A percentile compares a stretch with the other conserved stretches of the same genome.
Conservation (phyloP, 2,888 invertebrate genomes). For the Zygogramma bicolorata region DNA sequence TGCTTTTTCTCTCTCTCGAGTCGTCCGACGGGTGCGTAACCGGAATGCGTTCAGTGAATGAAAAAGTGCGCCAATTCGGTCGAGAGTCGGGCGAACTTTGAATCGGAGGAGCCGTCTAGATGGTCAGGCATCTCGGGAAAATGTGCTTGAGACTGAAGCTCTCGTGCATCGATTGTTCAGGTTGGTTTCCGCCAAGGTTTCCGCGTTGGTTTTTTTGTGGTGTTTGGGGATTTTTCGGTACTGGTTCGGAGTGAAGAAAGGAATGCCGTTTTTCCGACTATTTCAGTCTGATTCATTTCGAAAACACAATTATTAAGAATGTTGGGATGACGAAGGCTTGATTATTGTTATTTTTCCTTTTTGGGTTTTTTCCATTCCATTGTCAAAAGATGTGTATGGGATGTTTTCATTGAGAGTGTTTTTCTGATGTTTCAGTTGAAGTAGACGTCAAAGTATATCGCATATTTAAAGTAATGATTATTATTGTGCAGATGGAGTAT, state of each 20-base stretch:
- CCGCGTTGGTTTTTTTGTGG: neutral
- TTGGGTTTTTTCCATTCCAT: too few species aligned
- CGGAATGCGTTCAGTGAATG: slow-evolving; percentile 4
- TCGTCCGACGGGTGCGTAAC: neutral
- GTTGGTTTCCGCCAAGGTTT: slow-evolving; percentile 64
- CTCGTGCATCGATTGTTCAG: slow-evolving; percentile 71
- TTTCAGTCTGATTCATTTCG: too few species aligned
- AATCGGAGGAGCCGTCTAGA: slow-evolving; percentile 48
- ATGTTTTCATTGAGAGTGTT: too few species aligned
- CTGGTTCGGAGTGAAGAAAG: neutral
- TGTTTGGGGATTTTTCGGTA: neutral
- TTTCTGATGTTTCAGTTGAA: too few species aligned
- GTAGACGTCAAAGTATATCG: too few species aligned
- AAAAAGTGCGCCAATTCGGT: neutral
- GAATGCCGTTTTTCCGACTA: too few species aligned
- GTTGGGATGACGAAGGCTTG: too few species aligned
- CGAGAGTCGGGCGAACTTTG: neutral
- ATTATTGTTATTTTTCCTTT: too few species aligned
- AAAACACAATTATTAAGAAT: too few species aligned
- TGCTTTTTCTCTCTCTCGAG: neutral
- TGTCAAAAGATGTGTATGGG: too few species aligned
- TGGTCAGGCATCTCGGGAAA: slow-evolving; percentile 58
- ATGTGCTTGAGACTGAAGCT: slow-evolving; percentile 69
- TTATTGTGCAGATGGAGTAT: too few species aligned
- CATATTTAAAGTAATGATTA: too few species aligned